These are phyloP conservation scores for Fistularia tabacaria DNA, from an alignment of 2,797 vertebrate genomes.

Conservation along the genomic window DNA sequence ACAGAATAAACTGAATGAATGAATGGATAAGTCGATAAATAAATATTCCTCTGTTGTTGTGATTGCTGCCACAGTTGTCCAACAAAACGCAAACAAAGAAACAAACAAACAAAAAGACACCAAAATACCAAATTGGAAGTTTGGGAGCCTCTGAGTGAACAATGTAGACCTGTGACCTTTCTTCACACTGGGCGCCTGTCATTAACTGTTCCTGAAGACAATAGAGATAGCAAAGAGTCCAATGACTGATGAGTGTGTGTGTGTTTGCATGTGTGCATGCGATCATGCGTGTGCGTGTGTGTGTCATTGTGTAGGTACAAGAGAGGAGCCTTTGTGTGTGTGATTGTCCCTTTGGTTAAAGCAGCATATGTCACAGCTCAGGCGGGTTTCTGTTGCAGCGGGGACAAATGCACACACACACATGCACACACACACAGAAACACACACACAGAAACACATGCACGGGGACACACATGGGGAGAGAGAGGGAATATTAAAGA, in stretches of 20 bases:
- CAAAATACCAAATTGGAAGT: too few relatives aligned
- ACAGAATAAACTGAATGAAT: too few relatives aligned
- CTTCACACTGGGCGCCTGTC: not conserved
- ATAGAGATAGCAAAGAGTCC: not conserved
- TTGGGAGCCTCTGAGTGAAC: too few relatives aligned
- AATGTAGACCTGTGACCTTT: not conserved
- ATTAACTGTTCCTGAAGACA: not conserved
- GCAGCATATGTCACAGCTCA: constrained; percentile 68
- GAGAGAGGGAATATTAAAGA: too few relatives aligned
- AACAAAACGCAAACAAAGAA: too few relatives aligned
- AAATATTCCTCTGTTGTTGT: too few relatives aligned
- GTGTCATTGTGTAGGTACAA: constrained; percentile 24
- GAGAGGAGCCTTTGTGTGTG: constrained; percentile 38
- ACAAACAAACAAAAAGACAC: too few relatives aligned
- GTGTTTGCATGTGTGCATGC: too few relatives aligned
- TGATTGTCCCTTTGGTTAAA: constrained; percentile 49
- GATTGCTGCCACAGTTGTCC: too few relatives aligned
- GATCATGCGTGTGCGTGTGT: constrained; percentile 7
- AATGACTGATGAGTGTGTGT: constrained; percentile 5
- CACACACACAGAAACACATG: constrained; percentile 6
- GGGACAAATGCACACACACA: constrained; percentile 27
- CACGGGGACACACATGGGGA: not conserved
- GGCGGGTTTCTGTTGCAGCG: constrained; percentile 57
- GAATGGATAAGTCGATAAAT: too few relatives aligned
- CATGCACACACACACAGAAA: constrained; percentile 14